Evolutionary conservation across 2,797 vertebrate species (phyloP).

Genomic region (Lithobates pipiens): DNA sequence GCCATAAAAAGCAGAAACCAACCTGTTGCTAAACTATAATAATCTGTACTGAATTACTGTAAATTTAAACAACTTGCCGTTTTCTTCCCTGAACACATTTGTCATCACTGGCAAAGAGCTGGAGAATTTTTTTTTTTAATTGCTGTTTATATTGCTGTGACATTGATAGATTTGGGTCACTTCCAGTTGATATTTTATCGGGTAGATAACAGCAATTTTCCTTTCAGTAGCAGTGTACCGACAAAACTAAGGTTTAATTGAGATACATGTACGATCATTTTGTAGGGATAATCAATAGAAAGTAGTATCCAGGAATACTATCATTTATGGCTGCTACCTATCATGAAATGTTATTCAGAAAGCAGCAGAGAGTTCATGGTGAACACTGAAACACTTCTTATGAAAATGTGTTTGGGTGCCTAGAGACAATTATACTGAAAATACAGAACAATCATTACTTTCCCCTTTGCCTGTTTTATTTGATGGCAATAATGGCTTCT

Average conservation of each 20-base stretch:
- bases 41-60: background rate
- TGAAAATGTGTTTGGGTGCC: too few relatives aligned
- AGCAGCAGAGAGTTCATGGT: background rate
- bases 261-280: background rate
- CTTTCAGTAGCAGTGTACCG: background rate
- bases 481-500: too few relatives aligned
- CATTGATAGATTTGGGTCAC: slow-evolving; percentile 37
- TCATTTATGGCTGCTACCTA: background rate
- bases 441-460: too few relatives aligned
- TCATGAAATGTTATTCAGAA: background rate
- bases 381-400: background rate
- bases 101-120: background rate
- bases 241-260: slow-evolving; percentile 4
- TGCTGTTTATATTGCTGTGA: slow-evolving; percentile 18
- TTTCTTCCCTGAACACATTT: background rate
- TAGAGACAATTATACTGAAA: too few relatives aligned
- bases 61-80: slow-evolving; percentile 9
- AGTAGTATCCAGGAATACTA: background rate
- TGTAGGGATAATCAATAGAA: slow-evolving; percentile 24
- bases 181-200: slow-evolving; percentile 33
- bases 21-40: background rate
- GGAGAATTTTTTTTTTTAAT: slow-evolving; percentile 7
- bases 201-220: background rate
- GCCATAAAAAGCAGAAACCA: too few relatives aligned
- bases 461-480: too few relatives aligned